These are phyloP conservation scores for Eunapius fragilis DNA, from an alignment of 37 sponge, comb jelly and placozoan species.

Conservation along the genomic window DNA sequence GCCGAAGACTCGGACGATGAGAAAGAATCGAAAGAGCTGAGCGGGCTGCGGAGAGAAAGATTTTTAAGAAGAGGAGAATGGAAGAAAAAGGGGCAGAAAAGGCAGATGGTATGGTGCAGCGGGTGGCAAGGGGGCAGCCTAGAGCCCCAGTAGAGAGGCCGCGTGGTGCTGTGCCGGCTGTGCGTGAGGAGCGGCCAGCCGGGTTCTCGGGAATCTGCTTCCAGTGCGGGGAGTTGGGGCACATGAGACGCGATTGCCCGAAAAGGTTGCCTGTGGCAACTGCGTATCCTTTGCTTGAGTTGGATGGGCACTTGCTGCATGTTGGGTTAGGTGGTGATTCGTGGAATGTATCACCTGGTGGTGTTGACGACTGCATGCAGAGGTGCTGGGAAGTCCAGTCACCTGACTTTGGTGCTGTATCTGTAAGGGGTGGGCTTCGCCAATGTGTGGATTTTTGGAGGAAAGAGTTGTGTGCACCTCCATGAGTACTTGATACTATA, in stretches of 20 bases:
- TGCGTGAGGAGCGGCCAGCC: neutral
- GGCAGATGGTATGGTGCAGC: neutral
- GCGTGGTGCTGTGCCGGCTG: neutral
- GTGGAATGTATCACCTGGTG: neutral
- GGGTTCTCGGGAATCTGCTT: neutral
- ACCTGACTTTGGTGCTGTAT: neutral
- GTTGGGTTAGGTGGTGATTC: neutral
- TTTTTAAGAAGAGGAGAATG: neutral
- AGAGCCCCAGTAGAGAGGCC: neutral
- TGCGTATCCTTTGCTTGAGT: neutral
- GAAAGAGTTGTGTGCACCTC: slow-evolving; percentile 11
- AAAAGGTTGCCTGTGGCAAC: neutral
- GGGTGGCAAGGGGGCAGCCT: neutral
- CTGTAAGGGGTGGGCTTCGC: slow-evolving; percentile 4
- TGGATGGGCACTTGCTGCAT: neutral
- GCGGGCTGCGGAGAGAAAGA: neutral
- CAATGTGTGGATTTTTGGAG: neutral
- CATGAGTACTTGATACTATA: neutral
- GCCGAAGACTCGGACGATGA: slow-evolving; percentile 25
- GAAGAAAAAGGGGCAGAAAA: neutral
- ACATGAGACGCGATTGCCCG: neutral
- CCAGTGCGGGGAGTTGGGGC: neutral
- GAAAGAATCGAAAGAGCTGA: neutral
- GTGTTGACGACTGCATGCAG: neutral
- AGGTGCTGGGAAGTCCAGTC: neutral